A percentile compares a stretch with the other conserved stretches of the same genome.
These are phyloP conservation scores for Pentamera pediparva DNA, from an alignment of 53 echinoderm and acorn worm species.

Conservation along the genomic window DNA sequence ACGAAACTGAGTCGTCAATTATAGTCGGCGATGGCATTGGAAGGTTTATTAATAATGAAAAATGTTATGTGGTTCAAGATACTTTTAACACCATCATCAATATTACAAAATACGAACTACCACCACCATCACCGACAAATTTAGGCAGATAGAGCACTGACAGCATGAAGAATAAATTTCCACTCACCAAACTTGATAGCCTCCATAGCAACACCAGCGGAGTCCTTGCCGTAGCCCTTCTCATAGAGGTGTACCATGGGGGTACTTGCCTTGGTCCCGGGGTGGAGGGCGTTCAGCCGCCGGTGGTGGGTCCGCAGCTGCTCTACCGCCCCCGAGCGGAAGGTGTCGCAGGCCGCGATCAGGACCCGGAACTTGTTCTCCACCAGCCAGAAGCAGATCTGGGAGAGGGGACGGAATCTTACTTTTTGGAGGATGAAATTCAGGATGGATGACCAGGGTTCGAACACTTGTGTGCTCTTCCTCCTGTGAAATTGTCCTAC, in stretches of 20 bases:
- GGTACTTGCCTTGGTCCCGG: slow-evolving; percentile 53
- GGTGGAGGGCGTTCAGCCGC: slow-evolving; percentile 92
- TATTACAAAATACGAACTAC: no score
- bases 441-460: no score
- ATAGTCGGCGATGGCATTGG: neutral
- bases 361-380: slow-evolving; percentile 93
- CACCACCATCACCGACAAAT: no score
- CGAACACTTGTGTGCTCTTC: no score
- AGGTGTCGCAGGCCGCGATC: slow-evolving; percentile 98
- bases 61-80: no score
- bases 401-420: neutral
- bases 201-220: slow-evolving; percentile 96
- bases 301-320: slow-evolving; percentile 95
- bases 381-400: slow-evolving; percentile 99
- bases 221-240: slow-evolving; percentile 97
- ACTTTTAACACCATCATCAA: no score
- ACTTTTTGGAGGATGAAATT: no score
- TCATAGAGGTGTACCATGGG: slow-evolving; percentile 78
- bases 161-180: neutral
- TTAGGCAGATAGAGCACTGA: neutral
- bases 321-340: slow-evolving; percentile 95
- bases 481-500: no score
- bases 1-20: no score
- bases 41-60: neutral
- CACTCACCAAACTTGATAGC: slow-evolving; percentile 88